Percentiles rank a stretch among this genome's conserved stretches.
These are phyloP conservation scores for Chrysochloris asiatica DNA, from an alignment of 2,113 vertebrate species.

Conservation along the genomic window DNA sequence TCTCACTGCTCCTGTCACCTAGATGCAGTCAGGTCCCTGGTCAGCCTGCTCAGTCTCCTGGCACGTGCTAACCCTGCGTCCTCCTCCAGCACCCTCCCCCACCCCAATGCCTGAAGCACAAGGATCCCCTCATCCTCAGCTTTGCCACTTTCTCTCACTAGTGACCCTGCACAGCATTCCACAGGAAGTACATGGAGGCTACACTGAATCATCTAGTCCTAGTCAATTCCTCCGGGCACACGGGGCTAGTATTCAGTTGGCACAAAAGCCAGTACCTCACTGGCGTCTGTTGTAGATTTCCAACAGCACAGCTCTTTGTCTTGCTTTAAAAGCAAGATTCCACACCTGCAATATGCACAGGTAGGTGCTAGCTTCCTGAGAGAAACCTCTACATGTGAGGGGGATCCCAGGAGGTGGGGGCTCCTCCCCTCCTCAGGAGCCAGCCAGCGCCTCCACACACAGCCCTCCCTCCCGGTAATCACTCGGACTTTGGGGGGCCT, in stretches of 20 bases:
- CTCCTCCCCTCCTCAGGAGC: constrained; percentile 52
- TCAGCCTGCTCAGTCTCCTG: too few species aligned
- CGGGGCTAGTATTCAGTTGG: neutral
- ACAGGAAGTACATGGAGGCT: neutral
- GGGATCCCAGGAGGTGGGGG: constrained; percentile 5
- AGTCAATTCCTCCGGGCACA: rapidly evolving
- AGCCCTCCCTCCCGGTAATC: constrained; percentile 32
- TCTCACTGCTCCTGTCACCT: neutral
- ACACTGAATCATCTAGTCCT: rapidly evolving
- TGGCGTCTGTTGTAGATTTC: neutral
- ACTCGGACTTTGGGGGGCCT: constrained; percentile 68
- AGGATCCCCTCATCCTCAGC: rapidly evolving
- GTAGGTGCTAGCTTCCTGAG: neutral
- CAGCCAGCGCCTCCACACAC: constrained; percentile 2
- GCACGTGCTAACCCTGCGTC: neutral
- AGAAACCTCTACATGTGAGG: neutral
- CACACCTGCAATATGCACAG: neutral
- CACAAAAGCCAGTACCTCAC: neutral
- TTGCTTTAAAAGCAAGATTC: neutral
- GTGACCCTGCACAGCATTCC: neutral
- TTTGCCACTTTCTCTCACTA: neutral
- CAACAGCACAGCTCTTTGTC: neutral
- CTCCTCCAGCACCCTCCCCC: too few species aligned
- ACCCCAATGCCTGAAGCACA: neutral
- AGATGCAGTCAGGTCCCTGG: too few species aligned